These are phyloP conservation scores for Larimichthys crocea DNA, from an alignment of 2,113 vertebrate genomes.

Conservation along the genomic window DNA sequence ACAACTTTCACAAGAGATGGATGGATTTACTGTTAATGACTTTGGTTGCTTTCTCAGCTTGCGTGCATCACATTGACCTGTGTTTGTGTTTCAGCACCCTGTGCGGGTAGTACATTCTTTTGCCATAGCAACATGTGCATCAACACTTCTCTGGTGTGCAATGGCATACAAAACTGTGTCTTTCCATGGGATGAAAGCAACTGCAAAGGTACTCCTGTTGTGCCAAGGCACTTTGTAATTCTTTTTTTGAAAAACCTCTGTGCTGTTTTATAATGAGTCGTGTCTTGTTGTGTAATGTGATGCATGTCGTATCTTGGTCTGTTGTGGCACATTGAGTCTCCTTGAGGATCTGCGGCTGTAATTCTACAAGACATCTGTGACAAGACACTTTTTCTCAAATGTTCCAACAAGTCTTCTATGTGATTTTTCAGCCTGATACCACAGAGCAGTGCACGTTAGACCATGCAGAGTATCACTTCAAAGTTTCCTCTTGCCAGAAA, in stretches of 20 bases:
- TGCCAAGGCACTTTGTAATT: background rate
- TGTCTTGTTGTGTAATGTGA: conserved; percentile 5
- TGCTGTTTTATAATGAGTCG: conserved; percentile 10
- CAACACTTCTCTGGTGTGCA: conserved; percentile 96
- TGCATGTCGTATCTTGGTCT: background rate
- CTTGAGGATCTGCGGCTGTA: conserved; percentile 5
- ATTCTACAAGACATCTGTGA: background rate
- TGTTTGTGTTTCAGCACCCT: conserved; percentile 88
- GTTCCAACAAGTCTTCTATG: background rate
- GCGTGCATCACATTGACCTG: background rate
- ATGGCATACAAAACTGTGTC: conserved; percentile 96
- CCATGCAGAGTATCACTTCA: background rate
- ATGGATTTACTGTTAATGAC: background rate
- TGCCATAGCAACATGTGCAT: conserved; percentile 99
- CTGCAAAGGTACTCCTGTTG: conserved; percentile 88
- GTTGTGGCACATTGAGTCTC: conserved; percentile 33
- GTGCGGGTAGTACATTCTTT: conserved; percentile 89
- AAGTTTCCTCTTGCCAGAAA: conserved; percentile 3
- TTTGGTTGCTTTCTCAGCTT: background rate
- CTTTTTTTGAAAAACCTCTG: background rate
- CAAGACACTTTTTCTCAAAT: background rate
- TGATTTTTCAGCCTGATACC: background rate
- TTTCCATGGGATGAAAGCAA: conserved; percentile 98
- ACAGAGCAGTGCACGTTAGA: background rate
- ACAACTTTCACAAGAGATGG: background rate